A percentile compares a stretch with the other conserved stretches of the same genome.
Evolutionary conservation across 2,113 vertebrate genomes (phyloP).

Genomic region (Scomber japonicus): DNA sequence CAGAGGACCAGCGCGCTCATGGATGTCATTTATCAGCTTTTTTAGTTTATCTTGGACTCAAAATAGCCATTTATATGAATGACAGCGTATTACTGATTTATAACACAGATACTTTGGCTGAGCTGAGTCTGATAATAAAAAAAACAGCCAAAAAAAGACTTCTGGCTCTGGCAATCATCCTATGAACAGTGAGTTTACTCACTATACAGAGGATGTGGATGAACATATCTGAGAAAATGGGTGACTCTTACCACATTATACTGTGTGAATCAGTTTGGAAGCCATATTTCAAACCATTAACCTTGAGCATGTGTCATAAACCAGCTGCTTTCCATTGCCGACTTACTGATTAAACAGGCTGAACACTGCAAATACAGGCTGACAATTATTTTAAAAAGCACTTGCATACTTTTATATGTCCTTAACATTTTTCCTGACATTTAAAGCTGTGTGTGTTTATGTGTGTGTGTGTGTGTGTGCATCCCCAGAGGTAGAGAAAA

Average conservation of each 20-base stretch:
- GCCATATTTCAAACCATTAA: constrained; percentile 49
- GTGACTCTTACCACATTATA: constrained; percentile 16
- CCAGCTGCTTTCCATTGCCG: constrained; percentile 1
- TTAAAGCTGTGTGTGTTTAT: neutral
- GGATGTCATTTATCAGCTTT: constrained; percentile 44
- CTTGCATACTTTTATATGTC: constrained; percentile 14
- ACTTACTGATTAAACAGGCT: neutral
- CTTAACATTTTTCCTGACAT: constrained; percentile 44
- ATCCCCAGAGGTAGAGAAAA: constrained; percentile 53
- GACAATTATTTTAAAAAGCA: constrained; percentile 8
- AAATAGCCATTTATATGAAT: constrained; percentile 41
- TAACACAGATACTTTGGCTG: constrained; percentile 26
- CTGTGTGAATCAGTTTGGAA: constrained; percentile 25
- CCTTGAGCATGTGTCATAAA: constrained; percentile 28
- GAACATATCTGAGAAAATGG: constrained; percentile 42
- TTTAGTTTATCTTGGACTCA: constrained; percentile 35
- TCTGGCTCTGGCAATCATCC: constrained; percentile 15
- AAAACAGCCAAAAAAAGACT: constrained; percentile 2
- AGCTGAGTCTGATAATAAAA: constrained; percentile 17
- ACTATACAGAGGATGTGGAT: constrained; percentile 18
- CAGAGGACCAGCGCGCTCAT: constrained; percentile 18
- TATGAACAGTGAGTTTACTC: constrained; percentile 31
- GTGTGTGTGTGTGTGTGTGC: constrained; percentile 34
- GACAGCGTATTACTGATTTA: constrained; percentile 38
- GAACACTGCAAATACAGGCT: neutral